Percentiles rank a stretch among this genome's conserved stretches.
Evolutionary conservation across 2,888 invertebrate species (phyloP).

Genomic region (Pristionchus entomophagus): DNA sequence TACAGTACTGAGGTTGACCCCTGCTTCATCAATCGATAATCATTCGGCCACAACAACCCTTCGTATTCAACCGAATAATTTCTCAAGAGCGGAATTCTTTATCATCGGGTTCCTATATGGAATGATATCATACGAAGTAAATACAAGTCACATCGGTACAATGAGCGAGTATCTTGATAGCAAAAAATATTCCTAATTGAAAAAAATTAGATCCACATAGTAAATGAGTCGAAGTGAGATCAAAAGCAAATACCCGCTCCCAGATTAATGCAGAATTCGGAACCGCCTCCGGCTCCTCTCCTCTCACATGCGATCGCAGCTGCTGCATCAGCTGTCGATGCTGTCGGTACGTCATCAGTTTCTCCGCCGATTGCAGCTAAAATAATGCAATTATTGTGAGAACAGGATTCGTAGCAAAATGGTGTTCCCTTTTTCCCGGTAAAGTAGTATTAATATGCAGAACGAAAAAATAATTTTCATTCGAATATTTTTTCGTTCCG

Average conservation of each 20-base stretch:
- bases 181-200: too few relatives aligned
- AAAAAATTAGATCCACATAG: too few relatives aligned
- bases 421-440: too few relatives aligned
- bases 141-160: neutral
- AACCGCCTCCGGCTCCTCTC: neutral
- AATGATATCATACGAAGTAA: neutral
- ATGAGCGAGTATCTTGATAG: neutral
- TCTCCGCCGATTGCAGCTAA: slow-evolving; percentile 18
- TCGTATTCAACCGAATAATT: neutral
- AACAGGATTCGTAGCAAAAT: too few relatives aligned
- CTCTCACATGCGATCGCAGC: neutral
- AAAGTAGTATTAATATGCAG: too few relatives aligned
- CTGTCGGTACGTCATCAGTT: slow-evolving; percentile 33
- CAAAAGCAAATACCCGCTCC: neutral
- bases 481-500: too few relatives aligned
- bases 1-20: neutral
- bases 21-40: neutral
- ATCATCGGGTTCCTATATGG: neutral
- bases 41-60: neutral
- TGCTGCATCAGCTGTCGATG: slow-evolving; percentile 20
- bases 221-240: neutral
- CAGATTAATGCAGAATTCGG: neutral
- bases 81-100: neutral
- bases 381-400: too few relatives aligned
- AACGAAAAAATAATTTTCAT: too few relatives aligned